A percentile compares a stretch with the other conserved stretches of the same genome.
These are phyloP conservation scores for Nematostella vectensis DNA, from an alignment of 92 coral and sea anemone species.

Conservation along the genomic window DNA sequence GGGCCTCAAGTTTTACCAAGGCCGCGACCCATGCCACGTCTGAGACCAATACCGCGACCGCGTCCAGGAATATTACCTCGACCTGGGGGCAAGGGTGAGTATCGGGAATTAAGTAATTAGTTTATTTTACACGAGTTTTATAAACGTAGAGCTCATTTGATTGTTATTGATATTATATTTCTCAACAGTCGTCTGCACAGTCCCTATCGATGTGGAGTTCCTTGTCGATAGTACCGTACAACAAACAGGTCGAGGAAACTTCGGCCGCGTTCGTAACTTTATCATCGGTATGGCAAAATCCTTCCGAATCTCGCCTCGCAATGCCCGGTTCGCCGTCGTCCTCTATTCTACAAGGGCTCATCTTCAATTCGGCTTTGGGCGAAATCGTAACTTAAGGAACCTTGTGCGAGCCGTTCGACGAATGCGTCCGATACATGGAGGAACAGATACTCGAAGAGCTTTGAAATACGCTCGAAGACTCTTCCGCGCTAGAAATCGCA, in stretches of 20 bases:
- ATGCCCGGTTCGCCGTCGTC: constrained; percentile 37
- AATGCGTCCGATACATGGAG: constrained; percentile 54
- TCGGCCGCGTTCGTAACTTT: constrained; percentile 57
- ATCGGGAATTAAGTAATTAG: no score
- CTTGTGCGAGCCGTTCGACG: constrained; percentile 38
- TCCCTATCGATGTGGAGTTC: constrained; percentile 54
- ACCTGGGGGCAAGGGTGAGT: constrained; percentile 3
- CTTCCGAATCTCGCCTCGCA: constrained; percentile 43
- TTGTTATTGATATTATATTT: no score
- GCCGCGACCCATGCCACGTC: constrained; percentile 31
- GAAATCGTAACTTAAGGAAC: constrained; percentile 23
- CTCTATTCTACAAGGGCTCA: constrained; percentile 35
- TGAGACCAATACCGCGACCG: constrained; percentile 24
- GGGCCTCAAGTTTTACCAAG: no score
- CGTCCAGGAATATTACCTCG: constrained; percentile 6
- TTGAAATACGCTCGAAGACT: constrained; percentile 24
- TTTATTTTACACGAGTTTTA: no score
- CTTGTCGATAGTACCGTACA: constrained; percentile 71
- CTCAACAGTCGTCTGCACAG: constrained; percentile 58
- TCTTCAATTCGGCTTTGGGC: constrained; percentile 25
- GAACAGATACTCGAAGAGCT: constrained; percentile 56
- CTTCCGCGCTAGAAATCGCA: constrained; percentile 29
- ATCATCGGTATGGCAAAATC: constrained; percentile 34
- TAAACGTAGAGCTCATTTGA: no score
- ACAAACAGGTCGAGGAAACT: constrained; percentile 43